Percentiles rank a stretch among this genome's conserved stretches.
phyloP scores from a whole-genome alignment of 2,113 vertebrate species.

The Campylorhamphus procurvoides region DNA sequence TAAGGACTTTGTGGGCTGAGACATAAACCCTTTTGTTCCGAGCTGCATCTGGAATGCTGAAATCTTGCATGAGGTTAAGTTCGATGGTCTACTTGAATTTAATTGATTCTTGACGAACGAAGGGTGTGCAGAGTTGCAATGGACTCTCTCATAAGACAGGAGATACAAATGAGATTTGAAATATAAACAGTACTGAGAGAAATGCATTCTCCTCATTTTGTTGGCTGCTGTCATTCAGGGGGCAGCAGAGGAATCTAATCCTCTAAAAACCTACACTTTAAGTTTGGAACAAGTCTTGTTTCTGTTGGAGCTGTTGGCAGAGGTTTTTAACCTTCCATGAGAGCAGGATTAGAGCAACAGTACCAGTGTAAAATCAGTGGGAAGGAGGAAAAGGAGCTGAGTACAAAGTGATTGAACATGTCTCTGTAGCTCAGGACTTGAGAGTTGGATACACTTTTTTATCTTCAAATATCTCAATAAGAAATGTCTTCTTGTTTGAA shows the following conservation, averaged over 20 bases:
- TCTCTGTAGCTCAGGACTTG: background rate
- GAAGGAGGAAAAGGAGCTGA: background rate
- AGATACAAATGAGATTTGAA: slow-evolving; percentile 48
- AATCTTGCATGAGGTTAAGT: slow-evolving; percentile 71
- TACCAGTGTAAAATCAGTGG: background rate
- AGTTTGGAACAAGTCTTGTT: slow-evolving; percentile 18
- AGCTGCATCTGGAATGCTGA: slow-evolving; percentile 72
- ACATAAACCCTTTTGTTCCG: slow-evolving; percentile 75
- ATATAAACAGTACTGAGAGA: slow-evolving; percentile 23
- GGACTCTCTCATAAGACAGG: slow-evolving; percentile 2
- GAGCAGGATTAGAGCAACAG: background rate
- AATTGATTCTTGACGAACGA: slow-evolving; percentile 64
- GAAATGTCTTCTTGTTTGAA: background rate
- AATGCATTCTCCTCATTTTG: background rate
- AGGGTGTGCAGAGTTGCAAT: slow-evolving; percentile 36
- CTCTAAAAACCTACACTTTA: slow-evolving; percentile 28
- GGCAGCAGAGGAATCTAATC: slow-evolving; percentile 23
- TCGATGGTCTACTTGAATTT: slow-evolving; percentile 67
- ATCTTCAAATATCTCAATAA: background rate
- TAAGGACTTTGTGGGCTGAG: slow-evolving; percentile 70
- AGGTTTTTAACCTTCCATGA: background rate
- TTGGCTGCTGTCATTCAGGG: background rate
- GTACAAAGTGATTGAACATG: background rate
- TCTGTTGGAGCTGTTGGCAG: slow-evolving; percentile 38
- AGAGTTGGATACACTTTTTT: background rate